Evolutionary conservation across 2,797 vertebrate genomes (phyloP).

Genomic region (Thamnophis elegans): DNA sequence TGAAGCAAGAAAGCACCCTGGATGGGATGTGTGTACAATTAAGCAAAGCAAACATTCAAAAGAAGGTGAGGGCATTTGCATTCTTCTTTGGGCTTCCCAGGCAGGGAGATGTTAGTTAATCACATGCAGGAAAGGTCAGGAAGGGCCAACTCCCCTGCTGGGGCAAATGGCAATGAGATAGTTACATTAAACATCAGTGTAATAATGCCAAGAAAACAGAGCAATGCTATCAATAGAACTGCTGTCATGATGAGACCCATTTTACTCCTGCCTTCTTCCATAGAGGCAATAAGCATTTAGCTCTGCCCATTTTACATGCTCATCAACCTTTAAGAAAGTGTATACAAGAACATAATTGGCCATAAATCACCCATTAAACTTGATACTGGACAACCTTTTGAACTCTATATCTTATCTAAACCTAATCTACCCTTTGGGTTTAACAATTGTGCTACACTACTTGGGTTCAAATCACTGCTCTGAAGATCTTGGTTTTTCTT

Average conservation of each 20-base stretch:
- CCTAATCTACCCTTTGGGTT: not conserved
- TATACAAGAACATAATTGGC: not conserved
- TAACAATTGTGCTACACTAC: not conserved
- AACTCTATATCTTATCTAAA: not conserved
- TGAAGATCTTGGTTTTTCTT: not conserved
- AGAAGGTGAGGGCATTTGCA: not conserved
- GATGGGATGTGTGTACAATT: slow-evolving; percentile 49
- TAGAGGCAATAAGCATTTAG: not conserved
- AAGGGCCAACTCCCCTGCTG: slow-evolving; percentile 18
- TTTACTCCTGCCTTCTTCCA: not conserved
- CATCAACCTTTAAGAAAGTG: not conserved
- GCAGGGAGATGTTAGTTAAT: not conserved
- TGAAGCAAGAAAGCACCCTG: slow-evolving; percentile 56
- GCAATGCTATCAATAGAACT: slow-evolving; percentile 31
- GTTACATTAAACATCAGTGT: slow-evolving; percentile 29
- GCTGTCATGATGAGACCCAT: not conserved
- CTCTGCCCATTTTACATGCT: not conserved
- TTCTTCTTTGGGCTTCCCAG: slow-evolving; percentile 8
- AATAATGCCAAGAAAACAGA: slow-evolving; percentile 50
- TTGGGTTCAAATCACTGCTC: not conserved
- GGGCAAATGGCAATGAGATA: slow-evolving; percentile 33
- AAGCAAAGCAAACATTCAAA: slow-evolving; percentile 26
- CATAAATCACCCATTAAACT: not conserved
- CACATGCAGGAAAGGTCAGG: not conserved
- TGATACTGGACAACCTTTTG: not conserved